These are phyloP conservation scores for Calidris pygmaea DNA, from an alignment of 2,113 vertebrate genomes.

Conservation along the genomic window DNA sequence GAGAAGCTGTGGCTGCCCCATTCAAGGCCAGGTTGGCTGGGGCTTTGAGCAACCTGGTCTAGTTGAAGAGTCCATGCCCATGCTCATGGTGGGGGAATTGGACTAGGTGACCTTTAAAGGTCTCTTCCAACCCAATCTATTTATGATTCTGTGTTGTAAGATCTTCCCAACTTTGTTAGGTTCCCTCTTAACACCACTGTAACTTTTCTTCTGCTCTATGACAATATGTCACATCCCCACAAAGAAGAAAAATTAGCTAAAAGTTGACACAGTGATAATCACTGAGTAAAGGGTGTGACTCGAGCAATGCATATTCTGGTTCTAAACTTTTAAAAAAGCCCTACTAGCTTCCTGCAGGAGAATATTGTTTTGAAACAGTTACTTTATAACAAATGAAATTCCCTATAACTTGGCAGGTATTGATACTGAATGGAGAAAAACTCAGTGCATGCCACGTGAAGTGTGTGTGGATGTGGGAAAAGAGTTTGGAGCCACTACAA, in stretches of 20 bases:
- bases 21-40: not conserved
- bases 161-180: not conserved
- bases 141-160: not conserved
- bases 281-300: not conserved
- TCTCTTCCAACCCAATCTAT: not conserved
- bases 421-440: constrained; percentile 98
- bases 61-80: not conserved
- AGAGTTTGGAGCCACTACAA: constrained; percentile 96
- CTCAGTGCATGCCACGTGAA: constrained; percentile 94
- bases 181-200: not conserved
- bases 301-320: not conserved
- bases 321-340: not conserved
- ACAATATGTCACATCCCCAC: not conserved
- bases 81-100: not conserved
- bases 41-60: not conserved
- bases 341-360: not conserved
- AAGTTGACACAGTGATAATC: not conserved
- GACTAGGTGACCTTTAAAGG: not conserved
- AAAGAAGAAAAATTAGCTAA: not conserved
- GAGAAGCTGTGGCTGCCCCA: not conserved
- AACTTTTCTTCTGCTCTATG: not conserved
- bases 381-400: constrained; percentile 71
- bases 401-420: constrained; percentile 89
- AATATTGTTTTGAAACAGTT: constrained; percentile 42
- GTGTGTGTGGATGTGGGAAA: constrained; percentile 98